phyloP scores from a whole-genome alignment of 2,797 vertebrate genomes.

The Peromyscus attwateri region DNA sequence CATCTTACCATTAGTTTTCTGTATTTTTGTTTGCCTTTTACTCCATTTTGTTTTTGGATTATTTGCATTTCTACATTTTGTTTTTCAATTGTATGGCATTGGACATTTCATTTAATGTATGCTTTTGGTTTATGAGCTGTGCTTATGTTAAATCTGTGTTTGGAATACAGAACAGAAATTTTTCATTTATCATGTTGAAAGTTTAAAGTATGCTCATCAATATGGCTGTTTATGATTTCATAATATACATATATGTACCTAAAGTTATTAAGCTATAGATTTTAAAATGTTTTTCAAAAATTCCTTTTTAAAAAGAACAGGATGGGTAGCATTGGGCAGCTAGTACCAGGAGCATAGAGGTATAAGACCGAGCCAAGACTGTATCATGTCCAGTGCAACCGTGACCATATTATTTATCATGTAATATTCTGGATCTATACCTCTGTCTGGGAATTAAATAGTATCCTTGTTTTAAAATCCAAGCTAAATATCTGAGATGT shows the following conservation, averaged over 20 bases:
- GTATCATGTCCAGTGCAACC: not conserved
- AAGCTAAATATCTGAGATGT: not conserved
- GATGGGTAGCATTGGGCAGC: not conserved
- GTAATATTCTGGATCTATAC: not conserved
- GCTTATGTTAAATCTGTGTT: not conserved
- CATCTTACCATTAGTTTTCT: conserved; percentile 26
- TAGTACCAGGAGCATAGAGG: not conserved
- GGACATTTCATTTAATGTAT: not conserved
- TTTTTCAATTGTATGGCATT: not conserved
- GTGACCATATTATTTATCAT: not conserved
- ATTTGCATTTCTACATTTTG: not conserved
- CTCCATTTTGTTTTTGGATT: not conserved
- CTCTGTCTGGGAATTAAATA: not conserved
- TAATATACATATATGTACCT: too few relatives aligned
- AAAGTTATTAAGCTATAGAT: not conserved
- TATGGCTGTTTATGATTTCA: not conserved
- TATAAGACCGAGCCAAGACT: not conserved
- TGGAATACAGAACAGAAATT: not conserved
- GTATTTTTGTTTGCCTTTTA: not conserved
- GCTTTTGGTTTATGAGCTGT: not conserved
- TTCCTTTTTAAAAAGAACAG: not conserved
- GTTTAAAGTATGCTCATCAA: not conserved
- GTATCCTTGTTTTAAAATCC: not conserved
- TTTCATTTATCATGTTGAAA: not conserved
- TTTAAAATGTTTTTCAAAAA: not conserved